Conservation (phyloP, 2,888 invertebrate genomes). For the Neocrepidodera transversa region DNA sequence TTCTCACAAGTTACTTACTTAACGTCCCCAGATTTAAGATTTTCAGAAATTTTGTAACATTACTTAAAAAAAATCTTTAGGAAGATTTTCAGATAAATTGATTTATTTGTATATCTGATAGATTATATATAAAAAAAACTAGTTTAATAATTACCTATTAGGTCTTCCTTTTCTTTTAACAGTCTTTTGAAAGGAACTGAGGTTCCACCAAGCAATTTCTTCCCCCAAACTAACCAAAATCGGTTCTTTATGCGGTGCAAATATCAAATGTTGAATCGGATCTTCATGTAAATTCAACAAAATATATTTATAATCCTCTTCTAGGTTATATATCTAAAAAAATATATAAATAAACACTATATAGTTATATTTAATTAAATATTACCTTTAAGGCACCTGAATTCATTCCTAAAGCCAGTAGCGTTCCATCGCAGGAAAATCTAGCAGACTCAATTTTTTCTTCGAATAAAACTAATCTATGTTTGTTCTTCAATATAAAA, state of each 20-base stretch:
- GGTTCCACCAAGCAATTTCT: constrained; percentile 68
- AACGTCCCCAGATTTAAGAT: no score
- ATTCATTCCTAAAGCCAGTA: constrained; percentile 70
- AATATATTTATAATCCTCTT: constrained; percentile 22
- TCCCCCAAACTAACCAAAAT: constrained; percentile 66
- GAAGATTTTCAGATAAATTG: no score
- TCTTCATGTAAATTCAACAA: constrained; percentile 63
- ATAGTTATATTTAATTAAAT: no score
- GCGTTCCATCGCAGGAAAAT: constrained; percentile 64
- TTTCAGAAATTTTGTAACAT: no score
- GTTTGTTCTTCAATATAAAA: not conserved
- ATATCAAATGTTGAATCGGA: constrained; percentile 63
- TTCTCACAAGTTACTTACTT: no score
- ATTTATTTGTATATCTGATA: no score
- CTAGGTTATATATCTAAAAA: constrained; percentile 37
- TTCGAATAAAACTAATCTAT: constrained; percentile 26
- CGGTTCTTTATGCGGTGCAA: constrained; percentile 63
- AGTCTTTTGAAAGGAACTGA: constrained; percentile 35
- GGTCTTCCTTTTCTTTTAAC: constrained; percentile 27
- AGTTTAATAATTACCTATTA: constrained; percentile 38
- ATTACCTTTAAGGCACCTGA: constrained; percentile 70
- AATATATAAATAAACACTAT: no score
- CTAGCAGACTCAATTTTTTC: constrained; percentile 44
- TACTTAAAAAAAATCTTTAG: no score
- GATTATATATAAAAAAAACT: no score